phyloP scores from a whole-genome alignment of 2,113 vertebrate genomes.

The Platycercus adscitus region DNA sequence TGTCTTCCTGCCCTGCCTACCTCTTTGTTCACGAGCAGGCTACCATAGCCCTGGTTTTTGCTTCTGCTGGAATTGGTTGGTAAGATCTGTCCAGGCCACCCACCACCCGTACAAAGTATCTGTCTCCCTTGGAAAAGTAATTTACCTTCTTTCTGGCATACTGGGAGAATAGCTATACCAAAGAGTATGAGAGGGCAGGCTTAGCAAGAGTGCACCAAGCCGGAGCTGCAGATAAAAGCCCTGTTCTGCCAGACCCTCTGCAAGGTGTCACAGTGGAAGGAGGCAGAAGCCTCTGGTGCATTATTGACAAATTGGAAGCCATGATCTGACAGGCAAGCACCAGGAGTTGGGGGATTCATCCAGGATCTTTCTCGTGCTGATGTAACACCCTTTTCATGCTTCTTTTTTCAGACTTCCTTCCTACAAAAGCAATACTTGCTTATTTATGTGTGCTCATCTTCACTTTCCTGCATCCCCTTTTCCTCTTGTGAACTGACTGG shows the following conservation, averaged over 20 bases:
- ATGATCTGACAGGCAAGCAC: accelerated
- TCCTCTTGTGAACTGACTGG: neutral
- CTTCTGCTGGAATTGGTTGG: neutral
- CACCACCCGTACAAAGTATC: neutral
- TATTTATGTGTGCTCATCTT: neutral
- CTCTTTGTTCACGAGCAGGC: neutral
- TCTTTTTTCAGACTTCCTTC: neutral
- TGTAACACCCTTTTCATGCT: neutral
- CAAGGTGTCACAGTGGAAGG: neutral
- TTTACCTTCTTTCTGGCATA: neutral
- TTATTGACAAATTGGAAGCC: neutral
- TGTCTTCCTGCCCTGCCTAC: neutral
- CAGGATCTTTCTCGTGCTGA: neutral
- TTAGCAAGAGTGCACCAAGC: neutral
- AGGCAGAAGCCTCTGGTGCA: too few relatives aligned
- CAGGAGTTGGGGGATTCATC: neutral
- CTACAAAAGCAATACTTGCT: neutral
- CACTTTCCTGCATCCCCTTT: neutral
- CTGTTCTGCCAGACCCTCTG: neutral
- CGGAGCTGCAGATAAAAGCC: neutral
- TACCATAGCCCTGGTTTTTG: neutral
- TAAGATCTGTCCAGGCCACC: neutral
- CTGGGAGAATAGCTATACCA: neutral
- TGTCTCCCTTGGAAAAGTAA: neutral
- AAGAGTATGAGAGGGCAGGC: neutral